A percentile compares a stretch with the other conserved stretches of the same genome.
These are phyloP conservation scores for Pseudomyrmex dendroicus DNA, from an alignment of 1,140 invertebrate genomes.

Conservation along the genomic window DNA sequence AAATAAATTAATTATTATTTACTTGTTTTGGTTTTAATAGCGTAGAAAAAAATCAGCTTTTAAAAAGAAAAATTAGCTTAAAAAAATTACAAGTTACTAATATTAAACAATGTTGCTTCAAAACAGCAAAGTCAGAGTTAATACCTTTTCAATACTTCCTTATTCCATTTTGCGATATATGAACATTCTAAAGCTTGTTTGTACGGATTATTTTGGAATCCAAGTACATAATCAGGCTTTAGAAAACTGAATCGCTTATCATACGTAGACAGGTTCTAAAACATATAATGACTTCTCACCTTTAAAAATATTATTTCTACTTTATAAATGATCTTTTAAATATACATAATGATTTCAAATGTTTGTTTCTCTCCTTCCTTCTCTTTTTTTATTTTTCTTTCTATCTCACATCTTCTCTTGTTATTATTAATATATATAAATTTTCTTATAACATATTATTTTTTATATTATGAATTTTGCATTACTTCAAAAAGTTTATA, in stretches of 20 bases:
- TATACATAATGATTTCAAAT: too few species aligned
- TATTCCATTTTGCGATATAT: constrained; percentile 87
- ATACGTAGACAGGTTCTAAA: constrained; percentile 79
- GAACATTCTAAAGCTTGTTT: constrained; percentile 86
- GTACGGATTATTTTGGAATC: constrained; percentile 86
- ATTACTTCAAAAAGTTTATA: too few species aligned
- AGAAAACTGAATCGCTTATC: constrained; percentile 86
- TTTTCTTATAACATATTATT: too few species aligned
- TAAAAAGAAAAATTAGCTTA: neutral
- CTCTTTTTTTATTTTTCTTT: too few species aligned
- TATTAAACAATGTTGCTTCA: constrained; percentile 43
- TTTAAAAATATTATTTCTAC: constrained; percentile 2
- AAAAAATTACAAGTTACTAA: neutral
- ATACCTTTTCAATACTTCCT: constrained; percentile 86
- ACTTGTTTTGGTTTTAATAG: constrained; percentile 2
- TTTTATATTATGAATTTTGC: too few species aligned
- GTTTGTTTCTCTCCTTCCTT: too few species aligned
- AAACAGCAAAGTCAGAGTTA: too few species aligned
- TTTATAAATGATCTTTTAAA: neutral
- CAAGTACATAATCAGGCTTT: constrained; percentile 90
- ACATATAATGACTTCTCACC: constrained; percentile 49
- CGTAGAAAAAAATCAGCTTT: neutral
- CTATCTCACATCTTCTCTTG: too few species aligned
- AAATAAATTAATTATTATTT: constrained; percentile 12
- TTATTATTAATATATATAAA: too few species aligned